Percentiles rank a stretch among this genome's conserved stretches.
These are phyloP conservation scores for Eristalinus sepulchralis DNA, from an alignment of 2,888 invertebrate species.

Conservation along the genomic window DNA sequence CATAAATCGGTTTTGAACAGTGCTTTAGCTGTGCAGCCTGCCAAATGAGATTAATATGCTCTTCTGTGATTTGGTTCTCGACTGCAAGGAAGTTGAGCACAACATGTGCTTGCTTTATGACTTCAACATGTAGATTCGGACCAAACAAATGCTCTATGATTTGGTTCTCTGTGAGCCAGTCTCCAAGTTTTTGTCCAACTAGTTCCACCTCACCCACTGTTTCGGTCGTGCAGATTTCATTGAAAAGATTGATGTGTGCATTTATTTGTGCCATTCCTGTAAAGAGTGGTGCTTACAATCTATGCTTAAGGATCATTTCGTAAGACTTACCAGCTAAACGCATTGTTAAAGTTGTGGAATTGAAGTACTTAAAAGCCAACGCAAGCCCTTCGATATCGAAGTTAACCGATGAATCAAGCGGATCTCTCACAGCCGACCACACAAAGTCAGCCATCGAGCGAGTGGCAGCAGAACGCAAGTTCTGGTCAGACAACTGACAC, in stretches of 20 bases:
- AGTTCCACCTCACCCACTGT: conserved; percentile 92
- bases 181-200: conserved; percentile 91
- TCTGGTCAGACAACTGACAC: conserved; percentile 96
- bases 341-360: conserved; percentile 96
- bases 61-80: conserved; percentile 93
- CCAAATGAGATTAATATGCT: conserved; percentile 96
- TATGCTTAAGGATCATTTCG: not conserved
- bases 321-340: conserved; percentile 87
- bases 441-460: conserved; percentile 98
- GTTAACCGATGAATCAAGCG: conserved; percentile 91
- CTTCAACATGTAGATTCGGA: conserved; percentile 97
- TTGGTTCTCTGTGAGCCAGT: conserved; percentile 94
- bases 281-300: not conserved
- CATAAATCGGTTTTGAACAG: conserved; percentile 96
- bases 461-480: conserved; percentile 92
- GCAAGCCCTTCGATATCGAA: conserved; percentile 95
- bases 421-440: conserved; percentile 97
- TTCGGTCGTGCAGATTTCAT: conserved; percentile 94
- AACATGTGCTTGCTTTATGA: conserved; percentile 97
- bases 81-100: conserved; percentile 95
- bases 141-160: conserved; percentile 97
- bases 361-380: conserved; percentile 97
- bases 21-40: conserved; percentile 97
- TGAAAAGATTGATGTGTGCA: conserved; percentile 94
- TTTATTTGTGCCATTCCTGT: conserved; percentile 93